Evolutionary conservation across 1,140 invertebrate species (phyloP).

Genomic region (Macrosteles quadrilineatus): DNA sequence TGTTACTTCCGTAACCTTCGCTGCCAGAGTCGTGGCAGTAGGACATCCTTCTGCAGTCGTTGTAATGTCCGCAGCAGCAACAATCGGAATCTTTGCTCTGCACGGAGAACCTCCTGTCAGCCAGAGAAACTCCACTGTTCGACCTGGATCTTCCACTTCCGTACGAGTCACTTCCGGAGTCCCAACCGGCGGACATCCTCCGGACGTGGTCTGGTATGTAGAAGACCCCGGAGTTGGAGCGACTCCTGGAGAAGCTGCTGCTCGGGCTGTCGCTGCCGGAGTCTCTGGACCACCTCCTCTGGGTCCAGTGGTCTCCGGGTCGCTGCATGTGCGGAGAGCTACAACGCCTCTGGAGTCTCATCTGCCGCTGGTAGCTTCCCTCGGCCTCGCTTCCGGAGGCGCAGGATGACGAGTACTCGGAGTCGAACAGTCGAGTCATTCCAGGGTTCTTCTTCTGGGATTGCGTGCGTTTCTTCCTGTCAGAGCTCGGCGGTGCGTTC

Average conservation of each 20-base stretch:
- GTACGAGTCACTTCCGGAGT: slow-evolving; percentile 52
- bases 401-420: slow-evolving; percentile 59
- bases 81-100: slow-evolving; percentile 46
- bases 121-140: slow-evolving; percentile 49
- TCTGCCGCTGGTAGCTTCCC: slow-evolving; percentile 54
- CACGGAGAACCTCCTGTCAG: slow-evolving; percentile 46
- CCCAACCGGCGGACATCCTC: slow-evolving; percentile 51
- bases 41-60: slow-evolving; percentile 47
- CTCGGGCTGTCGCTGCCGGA: slow-evolving; percentile 57
- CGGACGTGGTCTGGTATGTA: slow-evolving; percentile 48
- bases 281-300: slow-evolving; percentile 58
- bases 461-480: slow-evolving; percentile 49
- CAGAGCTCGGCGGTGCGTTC: slow-evolving; percentile 47
- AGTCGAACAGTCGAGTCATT: slow-evolving; percentile 40
- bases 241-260: slow-evolving; percentile 60
- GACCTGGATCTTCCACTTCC: slow-evolving; percentile 51
- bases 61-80: slow-evolving; percentile 37
- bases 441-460: slow-evolving; percentile 47
- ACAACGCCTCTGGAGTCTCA: slow-evolving; percentile 53
- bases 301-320: slow-evolving; percentile 59
- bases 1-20: slow-evolving; percentile 50
- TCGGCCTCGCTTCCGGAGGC: slow-evolving; percentile 68
- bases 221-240: slow-evolving; percentile 54
- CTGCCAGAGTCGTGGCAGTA: slow-evolving; percentile 43
- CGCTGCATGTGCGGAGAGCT: slow-evolving; percentile 58